These are phyloP conservation scores for Cichlasoma orientale DNA, from an alignment of 2,797 vertebrate species.

Conservation along the genomic window DNA sequence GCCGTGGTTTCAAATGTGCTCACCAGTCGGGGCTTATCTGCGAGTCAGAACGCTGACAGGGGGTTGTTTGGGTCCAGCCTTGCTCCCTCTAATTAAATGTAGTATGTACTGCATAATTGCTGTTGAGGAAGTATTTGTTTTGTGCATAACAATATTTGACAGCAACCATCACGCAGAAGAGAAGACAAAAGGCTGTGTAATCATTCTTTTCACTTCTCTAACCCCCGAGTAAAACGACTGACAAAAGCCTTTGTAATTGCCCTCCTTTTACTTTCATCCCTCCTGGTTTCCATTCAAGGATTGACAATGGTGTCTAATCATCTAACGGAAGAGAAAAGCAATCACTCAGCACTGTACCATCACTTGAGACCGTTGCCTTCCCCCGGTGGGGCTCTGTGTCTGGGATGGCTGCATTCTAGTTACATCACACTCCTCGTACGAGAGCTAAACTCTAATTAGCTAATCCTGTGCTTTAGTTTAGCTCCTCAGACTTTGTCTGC, in stretches of 20 bases:
- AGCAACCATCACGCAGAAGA: constrained; percentile 38
- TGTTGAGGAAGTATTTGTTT: constrained; percentile 61
- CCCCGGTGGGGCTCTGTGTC: constrained; percentile 45
- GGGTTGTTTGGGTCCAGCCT: constrained; percentile 32
- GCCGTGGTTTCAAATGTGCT: constrained; percentile 18
- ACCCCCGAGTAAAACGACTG: constrained; percentile 60
- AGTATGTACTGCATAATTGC: constrained; percentile 57
- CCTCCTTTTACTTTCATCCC: constrained; percentile 67
- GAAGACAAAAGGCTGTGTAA: constrained; percentile 58
- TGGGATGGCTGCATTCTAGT: constrained; percentile 57
- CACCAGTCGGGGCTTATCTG: constrained; percentile 45
- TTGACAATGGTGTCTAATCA: constrained; percentile 73
- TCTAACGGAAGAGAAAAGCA: constrained; percentile 65
- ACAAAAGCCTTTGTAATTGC: constrained; percentile 71
- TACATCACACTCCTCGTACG: constrained; percentile 42
- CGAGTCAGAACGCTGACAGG: constrained; percentile 43
- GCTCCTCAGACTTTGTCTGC: constrained; percentile 15
- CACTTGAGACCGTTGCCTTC: constrained; percentile 48
- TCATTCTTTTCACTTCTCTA: constrained; percentile 54
- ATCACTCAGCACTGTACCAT: constrained; percentile 57
- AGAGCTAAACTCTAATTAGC: constrained; percentile 68
- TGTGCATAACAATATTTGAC: constrained; percentile 60
- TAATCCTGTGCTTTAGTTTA: constrained; percentile 48
- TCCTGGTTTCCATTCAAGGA: constrained; percentile 69
- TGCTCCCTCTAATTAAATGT: constrained; percentile 60